These are phyloP conservation scores for Neomonachus schauinslandi DNA, from an alignment of 2,113 vertebrate species.

Conservation along the genomic window DNA sequence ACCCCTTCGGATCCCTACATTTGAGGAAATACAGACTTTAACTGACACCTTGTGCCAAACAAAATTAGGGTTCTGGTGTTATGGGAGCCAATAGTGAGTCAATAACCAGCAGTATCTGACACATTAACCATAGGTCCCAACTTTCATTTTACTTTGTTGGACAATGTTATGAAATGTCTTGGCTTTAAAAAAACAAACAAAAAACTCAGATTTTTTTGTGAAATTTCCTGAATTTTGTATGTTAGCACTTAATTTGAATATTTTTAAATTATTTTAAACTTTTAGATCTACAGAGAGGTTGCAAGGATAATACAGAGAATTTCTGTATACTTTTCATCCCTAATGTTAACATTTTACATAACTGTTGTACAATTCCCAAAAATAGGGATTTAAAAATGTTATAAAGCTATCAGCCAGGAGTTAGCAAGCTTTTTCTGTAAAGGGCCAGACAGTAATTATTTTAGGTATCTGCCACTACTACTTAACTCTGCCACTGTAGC, in stretches of 20 bases:
- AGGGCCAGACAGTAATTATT: background rate
- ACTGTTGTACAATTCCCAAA: background rate
- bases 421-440: background rate
- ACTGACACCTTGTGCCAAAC: background rate
- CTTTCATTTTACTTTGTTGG: slow-evolving; percentile 26
- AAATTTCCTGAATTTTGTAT: background rate
- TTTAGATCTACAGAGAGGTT: background rate
- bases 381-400: background rate
- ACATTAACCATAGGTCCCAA: background rate
- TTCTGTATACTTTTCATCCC: background rate
- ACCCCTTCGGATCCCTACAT: too few species aligned
- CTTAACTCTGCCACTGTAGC: background rate
- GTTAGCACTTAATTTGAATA: background rate
- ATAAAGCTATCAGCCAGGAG: background rate
- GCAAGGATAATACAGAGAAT: background rate
- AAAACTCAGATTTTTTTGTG: background rate
- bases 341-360: slow-evolving; percentile 29
- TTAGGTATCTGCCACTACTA: background rate
- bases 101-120: background rate
- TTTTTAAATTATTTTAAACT: background rate
- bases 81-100: background rate
- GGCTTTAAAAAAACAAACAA: background rate
- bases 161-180: background rate
- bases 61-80: background rate
- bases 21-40: background rate